phyloP scores from a whole-genome alignment of 1,140 invertebrate species.

The Camponotus vicinus region DNA sequence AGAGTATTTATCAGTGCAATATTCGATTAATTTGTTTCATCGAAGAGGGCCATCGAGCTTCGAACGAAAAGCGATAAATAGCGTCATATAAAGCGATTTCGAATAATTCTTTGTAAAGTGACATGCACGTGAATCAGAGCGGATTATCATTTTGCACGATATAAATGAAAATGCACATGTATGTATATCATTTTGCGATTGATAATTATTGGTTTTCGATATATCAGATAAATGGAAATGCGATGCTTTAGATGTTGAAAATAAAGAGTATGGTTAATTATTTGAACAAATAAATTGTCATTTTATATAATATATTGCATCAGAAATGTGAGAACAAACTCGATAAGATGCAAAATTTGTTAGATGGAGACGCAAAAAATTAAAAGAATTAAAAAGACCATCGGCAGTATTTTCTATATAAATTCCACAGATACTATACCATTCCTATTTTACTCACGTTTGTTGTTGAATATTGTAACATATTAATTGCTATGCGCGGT shows the following conservation, averaged over 20 bases:
- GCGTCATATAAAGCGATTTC: conserved; percentile 49
- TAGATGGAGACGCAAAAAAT: background rate
- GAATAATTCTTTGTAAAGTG: conserved; percentile 55
- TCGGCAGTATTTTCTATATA: background rate
- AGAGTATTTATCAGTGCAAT: conserved; percentile 58
- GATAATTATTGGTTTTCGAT: conserved; percentile 57
- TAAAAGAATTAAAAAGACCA: background rate
- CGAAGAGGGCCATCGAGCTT: conserved; percentile 36
- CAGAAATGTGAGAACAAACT: background rate
- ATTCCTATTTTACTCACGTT: background rate
- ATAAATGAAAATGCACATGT: conserved; percentile 41
- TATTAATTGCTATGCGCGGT: conserved; percentile 33
- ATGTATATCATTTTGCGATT: conserved; percentile 11
- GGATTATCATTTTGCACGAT: conserved; percentile 48
- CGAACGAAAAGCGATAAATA: conserved; percentile 47
- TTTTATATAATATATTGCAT: conserved; percentile 4
- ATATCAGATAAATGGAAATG: conserved; percentile 12
- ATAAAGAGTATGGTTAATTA: conserved; percentile 43
- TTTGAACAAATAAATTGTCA: conserved; percentile 34
- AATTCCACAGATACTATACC: background rate
- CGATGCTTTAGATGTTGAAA: conserved; percentile 12
- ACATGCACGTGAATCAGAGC: conserved; percentile 46
- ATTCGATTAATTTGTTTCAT: conserved; percentile 58
- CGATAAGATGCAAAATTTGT: background rate
- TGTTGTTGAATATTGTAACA: conserved; percentile 4